Conservation (phyloP, 2,797 vertebrate species). For the Eulemur albifrons region DNA sequence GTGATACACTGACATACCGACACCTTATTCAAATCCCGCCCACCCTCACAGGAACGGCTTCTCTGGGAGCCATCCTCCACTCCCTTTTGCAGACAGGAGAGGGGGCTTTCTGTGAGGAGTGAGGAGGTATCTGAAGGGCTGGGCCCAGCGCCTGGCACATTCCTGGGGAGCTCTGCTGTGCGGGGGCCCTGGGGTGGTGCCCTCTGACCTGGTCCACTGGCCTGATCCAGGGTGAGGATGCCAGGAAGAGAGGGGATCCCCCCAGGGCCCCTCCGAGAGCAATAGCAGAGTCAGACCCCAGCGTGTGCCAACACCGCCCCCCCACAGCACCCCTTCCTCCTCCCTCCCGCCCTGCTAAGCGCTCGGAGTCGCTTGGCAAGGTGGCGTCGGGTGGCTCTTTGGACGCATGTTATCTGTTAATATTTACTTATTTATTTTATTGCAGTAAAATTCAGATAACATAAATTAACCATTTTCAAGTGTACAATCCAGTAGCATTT, state of each 20-base stretch:
- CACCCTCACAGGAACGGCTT: not conserved
- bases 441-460: not conserved
- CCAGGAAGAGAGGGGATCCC: not conserved
- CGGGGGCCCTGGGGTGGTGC: not conserved
- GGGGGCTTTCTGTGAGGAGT: not conserved
- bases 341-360: not conserved
- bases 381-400: not conserved
- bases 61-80: not conserved
- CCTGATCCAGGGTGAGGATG: not conserved
- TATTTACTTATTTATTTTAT: not conserved
- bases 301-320: fast-evolving
- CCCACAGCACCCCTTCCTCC: too few relatives aligned
- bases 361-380: not conserved
- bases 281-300: not conserved
- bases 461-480: not conserved
- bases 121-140: not conserved
- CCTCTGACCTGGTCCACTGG: not conserved
- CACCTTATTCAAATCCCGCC: not conserved
- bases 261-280: not conserved
- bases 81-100: not conserved
- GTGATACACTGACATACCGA: not conserved
- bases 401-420: not conserved
- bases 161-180: not conserved
- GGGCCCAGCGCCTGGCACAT: not conserved
- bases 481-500: not conserved